Base-by-base conservation (phyloP, 2,113 vertebrate species). In the Myxocyprinus asiaticus region DNA sequence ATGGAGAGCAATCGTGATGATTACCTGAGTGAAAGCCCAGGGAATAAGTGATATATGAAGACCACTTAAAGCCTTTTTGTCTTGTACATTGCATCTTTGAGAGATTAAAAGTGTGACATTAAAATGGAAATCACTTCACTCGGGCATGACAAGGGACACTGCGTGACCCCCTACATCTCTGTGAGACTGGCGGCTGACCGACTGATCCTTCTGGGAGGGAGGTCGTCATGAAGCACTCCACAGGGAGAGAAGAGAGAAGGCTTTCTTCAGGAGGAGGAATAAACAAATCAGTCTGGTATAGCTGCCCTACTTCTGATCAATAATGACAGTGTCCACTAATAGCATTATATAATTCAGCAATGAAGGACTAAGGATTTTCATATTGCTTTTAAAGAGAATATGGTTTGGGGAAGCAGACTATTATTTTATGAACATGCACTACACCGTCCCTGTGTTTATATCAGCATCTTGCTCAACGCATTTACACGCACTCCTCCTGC, bases 91-190 rank as follows among this genome's bases (percentile, higher is more conserved):
- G 94, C 94, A 91, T 94, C 92, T 94, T 90, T 96, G 95, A 97
- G 96, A 94, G 95, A 98, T 98, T 95, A 95, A 94, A 95, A 94
- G 95, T 94, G 93, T 92, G 94, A 95, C 96, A 98, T 98, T 98
- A 97, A 96, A 96, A 98, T 97, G 96, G 96, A 98, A 98, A 98
- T 97, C 90, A 94, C 94, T 96, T 94, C 90, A 91, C 94, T 90
- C 92, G 92, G 92, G 91, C 91, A 92, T 94, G 96, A 96, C 94
- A 93, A 92, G 93, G 91, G 90, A 80, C 76, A 81, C 88, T 82
- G 89, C 89, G 83, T 85, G 90, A 95, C 95, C 95, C 79, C 0
- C 95, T 94, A 95, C 94, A 94, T 93, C 94, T 92, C 91, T 91
- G 91, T 88, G 93, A 95, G 93, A 93, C 95, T 94, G 93, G 91